Evolutionary conservation across 2,113 vertebrate species (phyloP), one percentile per base, ranked within the genome.

Genomic region (Hydropotes inermis): DNA sequence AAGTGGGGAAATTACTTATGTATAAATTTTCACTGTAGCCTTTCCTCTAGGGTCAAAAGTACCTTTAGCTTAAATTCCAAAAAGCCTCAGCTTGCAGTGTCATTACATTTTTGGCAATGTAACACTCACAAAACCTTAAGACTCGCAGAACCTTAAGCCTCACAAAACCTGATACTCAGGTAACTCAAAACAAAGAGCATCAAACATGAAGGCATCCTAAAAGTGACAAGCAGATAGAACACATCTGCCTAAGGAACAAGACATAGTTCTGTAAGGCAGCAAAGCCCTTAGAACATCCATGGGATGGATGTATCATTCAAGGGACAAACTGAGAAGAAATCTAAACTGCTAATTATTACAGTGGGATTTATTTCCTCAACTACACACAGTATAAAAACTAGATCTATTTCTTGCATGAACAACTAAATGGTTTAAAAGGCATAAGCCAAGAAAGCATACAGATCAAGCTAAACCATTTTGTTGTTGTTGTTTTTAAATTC

Each of bases 151-250:
- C 55, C 21, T 57, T 85, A 95, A 95, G 84, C 84, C 0, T 0
- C 76, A 79, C 45, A 81, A 81, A 98, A 97, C 64, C 39, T 3
- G 2, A 39, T 92, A 95, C 93, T 97, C 97, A 87, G 91, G 76
- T 98, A 98, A 98, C 88, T 97, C 88, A 91, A 98, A 91, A 85
- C 70, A 95, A 96, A 97, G 60, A 52, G 21, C 17, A 95, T 93
- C 96, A 95, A 96, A 96, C 64, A 58, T 1, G 12, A 50, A 87
- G 76, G 8, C 33, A 88, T n/a, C 67, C 87, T 36, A n/a, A 57
- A 93, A 97, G 78, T 57, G 92, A 94, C 91, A 92, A 82, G 91
- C 76, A 96, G 94, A 84, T 21, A 30, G 33, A 91, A 86, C 43
- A 79, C 0, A 55, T 60, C 30, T 78, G 84, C 10, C 95, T 30